Evolutionary conservation across 2,797 vertebrate genomes (phyloP).

Genomic region (Pterois miles): DNA sequence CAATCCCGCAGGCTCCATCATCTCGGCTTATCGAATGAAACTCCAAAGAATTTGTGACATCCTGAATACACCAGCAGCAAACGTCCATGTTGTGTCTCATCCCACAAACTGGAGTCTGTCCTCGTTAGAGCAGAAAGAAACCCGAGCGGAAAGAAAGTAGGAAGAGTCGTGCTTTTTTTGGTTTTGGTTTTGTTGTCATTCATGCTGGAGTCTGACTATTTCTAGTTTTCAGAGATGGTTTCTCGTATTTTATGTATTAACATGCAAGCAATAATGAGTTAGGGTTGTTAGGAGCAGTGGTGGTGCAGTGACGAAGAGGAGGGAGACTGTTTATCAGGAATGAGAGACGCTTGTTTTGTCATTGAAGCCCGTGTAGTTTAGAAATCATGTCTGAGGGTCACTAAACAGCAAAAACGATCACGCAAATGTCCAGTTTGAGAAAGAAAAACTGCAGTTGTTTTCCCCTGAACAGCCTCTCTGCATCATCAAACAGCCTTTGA

Average conservation of each 20-base stretch:
- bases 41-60: slow-evolving; percentile 83
- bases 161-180: slow-evolving; percentile 14
- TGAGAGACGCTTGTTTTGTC: slow-evolving; percentile 24
- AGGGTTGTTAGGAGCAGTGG: slow-evolving; percentile 56
- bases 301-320: slow-evolving; percentile 44
- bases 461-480: slow-evolving; percentile 60
- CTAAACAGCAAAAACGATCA: slow-evolving; percentile 2
- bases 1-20: slow-evolving; percentile 54
- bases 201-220: slow-evolving; percentile 50
- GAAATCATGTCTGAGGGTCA: slow-evolving; percentile 33
- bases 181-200: slow-evolving; percentile 12
- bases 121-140: slow-evolving; percentile 32
- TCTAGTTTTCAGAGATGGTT: slow-evolving; percentile 51
- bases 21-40: slow-evolving; percentile 74
- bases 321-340: slow-evolving; percentile 33
- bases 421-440: slow-evolving; percentile 17
- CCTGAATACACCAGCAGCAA: slow-evolving; percentile 88
- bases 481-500: slow-evolving; percentile 79
- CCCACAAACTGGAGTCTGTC: slow-evolving; percentile 48
- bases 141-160: slow-evolving; percentile 12
- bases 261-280: slow-evolving; percentile 82
- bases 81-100: slow-evolving; percentile 62
- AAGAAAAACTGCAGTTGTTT: slow-evolving; percentile 21
- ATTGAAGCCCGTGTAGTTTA: slow-evolving; percentile 27
- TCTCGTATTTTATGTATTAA: slow-evolving; percentile 58